Conservation (phyloP, 2,888 invertebrate species). For the Cantharis lateralis region DNA sequence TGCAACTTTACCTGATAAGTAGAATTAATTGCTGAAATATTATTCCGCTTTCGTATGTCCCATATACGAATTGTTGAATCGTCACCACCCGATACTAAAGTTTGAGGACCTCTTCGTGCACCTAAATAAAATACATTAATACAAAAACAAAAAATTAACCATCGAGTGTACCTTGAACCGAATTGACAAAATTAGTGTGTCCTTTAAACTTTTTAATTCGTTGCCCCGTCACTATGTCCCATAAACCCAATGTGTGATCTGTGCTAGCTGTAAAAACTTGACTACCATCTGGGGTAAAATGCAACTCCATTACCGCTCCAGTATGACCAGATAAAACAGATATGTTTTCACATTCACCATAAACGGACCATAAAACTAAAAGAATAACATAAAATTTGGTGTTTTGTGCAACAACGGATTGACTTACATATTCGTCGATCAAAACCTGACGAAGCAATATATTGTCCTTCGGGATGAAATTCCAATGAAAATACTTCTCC, state of each 20-base stretch:
- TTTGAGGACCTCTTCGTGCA: constrained; percentile 85
- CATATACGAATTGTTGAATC: constrained; percentile 91
- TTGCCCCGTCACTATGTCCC: constrained; percentile 90
- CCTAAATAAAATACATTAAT: constrained; percentile 53
- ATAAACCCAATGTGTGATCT: constrained; percentile 92
- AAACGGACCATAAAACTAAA: constrained; percentile 92
- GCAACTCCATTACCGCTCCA: constrained; percentile 93
- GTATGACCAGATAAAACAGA: constrained; percentile 92
- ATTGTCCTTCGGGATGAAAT: constrained; percentile 96
- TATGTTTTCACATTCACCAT: constrained; percentile 97
- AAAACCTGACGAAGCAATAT: constrained; percentile 92
- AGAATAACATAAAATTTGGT: constrained; percentile 40
- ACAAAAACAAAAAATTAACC: neutral
- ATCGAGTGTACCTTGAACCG: constrained; percentile 61
- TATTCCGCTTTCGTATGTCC: constrained; percentile 89
- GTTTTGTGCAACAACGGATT: neutral
- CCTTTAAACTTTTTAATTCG: constrained; percentile 90
- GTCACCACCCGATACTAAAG: constrained; percentile 92
- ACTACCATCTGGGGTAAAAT: constrained; percentile 84
- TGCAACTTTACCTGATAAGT: constrained; percentile 60
- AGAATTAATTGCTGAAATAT: constrained; percentile 73
- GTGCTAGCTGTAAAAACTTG: constrained; percentile 90
- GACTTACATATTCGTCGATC: constrained; percentile 92
- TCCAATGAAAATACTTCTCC: constrained; percentile 93
- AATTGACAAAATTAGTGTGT: constrained; percentile 76